Conservation (phyloP, 2,113 vertebrate genomes). For the Lucifuga dentata region DNA sequence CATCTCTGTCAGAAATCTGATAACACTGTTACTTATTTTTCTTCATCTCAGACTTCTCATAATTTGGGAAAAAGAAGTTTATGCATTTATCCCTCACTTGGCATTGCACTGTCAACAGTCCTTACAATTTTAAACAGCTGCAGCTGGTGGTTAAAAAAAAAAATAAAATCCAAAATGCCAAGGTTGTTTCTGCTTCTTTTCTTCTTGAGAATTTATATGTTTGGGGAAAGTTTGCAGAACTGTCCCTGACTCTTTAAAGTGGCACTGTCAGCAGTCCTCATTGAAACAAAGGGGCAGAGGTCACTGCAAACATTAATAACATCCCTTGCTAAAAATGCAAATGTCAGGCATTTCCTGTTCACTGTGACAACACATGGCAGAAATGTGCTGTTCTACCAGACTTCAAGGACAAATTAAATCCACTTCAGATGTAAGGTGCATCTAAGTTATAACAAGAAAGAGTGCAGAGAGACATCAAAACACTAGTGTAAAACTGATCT, state of each 20-base stretch:
- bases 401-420: neutral
- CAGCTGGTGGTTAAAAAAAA: constrained; percentile 24
- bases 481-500: neutral
- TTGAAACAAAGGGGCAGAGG: constrained; percentile 26
- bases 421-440: neutral
- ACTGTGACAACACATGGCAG: constrained; percentile 10
- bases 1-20: constrained; percentile 7
- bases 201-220: constrained; percentile 6
- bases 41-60: constrained; percentile 1
- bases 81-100: constrained; percentile 23
- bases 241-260: constrained; percentile 27
- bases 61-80: neutral
- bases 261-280: constrained; percentile 30
- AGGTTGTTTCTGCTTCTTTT: constrained; percentile 39
- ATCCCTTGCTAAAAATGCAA: constrained; percentile 25
- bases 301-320: neutral
- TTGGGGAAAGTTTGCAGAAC: constrained; percentile 2
- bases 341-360: constrained; percentile 11
- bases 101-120: constrained; percentile 24
- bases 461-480: neutral
- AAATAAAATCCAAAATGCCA: constrained; percentile 42
- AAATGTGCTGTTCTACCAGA: neutral
- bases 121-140: constrained; percentile 26
- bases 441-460: constrained; percentile 1
- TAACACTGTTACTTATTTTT: no score